phyloP scores from a whole-genome alignment of 2,888 invertebrate genomes.

The Dilophus febrilis region DNA sequence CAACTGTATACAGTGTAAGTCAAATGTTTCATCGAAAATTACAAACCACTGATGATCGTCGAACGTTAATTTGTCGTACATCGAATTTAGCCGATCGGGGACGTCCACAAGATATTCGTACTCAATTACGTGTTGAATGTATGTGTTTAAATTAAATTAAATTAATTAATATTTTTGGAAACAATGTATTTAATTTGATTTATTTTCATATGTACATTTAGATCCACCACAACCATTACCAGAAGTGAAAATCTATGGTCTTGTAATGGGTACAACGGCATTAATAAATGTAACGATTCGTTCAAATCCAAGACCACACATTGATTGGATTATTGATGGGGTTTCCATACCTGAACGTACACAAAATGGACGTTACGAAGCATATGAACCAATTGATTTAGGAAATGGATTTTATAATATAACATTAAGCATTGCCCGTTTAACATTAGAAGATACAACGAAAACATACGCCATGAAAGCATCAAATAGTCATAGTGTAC shows the following conservation, averaged over 20 bases:
- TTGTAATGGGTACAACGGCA: slow-evolving; percentile 53
- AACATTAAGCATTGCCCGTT: slow-evolving; percentile 44
- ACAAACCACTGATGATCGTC: slow-evolving; percentile 46
- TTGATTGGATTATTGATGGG: slow-evolving; percentile 49
- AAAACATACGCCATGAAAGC: slow-evolving; percentile 49
- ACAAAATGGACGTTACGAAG: slow-evolving; percentile 23
- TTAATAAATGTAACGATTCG: slow-evolving; percentile 53
- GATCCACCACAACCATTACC: slow-evolving; percentile 46
- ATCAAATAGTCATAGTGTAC: slow-evolving; percentile 46
- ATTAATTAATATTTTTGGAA: slow-evolving; percentile 1
- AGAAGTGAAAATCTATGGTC: slow-evolving; percentile 51
- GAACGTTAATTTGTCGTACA: slow-evolving; percentile 45
- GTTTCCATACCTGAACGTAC: slow-evolving; percentile 34
- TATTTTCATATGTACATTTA: slow-evolving; percentile 22
- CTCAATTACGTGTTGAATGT: slow-evolving; percentile 41
- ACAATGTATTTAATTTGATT: slow-evolving; percentile 2
- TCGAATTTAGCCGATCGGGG: slow-evolving; percentile 35
- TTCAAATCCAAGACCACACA: slow-evolving; percentile 52
- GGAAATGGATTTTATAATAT: slow-evolving; percentile 50
- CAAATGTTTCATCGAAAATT: slow-evolving; percentile 48
- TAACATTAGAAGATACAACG: slow-evolving; percentile 60
- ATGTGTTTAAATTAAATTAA: slow-evolving; percentile 8
- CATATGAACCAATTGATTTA: slow-evolving; percentile 21
- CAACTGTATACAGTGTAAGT: slow-evolving; percentile 42
- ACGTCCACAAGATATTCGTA: slow-evolving; percentile 16